Base-by-base conservation (phyloP, 2,888 invertebrate genomes). In the Glyphotaelius pellucidus region DNA sequence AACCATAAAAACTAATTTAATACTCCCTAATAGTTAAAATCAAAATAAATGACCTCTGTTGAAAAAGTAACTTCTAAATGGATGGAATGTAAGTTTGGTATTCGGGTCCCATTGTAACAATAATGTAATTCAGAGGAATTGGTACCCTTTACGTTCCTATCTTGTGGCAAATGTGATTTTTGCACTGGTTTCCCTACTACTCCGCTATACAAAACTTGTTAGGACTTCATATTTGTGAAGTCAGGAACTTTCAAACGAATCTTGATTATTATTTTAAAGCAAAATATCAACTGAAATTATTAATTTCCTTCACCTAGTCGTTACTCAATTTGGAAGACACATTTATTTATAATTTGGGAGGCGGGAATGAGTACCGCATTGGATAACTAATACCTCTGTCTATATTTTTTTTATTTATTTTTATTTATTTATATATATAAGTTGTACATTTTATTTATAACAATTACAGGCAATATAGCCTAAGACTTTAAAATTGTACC, bases 151-250 rank as follows among this genome's bases (percentile, higher is more conserved):
- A 67, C 67, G 25, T 67, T 67, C 19, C 67, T 67, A 67, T 67
- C 67, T 67, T 25, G 67, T 67, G 67, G 67, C 67, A 67, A 32
- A 84, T 84, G 84, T 84, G 84, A 84, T 38, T 84, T 35, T 84
- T 84, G 38, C 84, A 25, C 84, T 38, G 84, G 84, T 84, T 84
- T 84, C 84, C 84, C 35, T n/a, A 67, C 25, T n/a, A 67, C 67
- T n/a, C 9, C n/a, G 2, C 67, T 9, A 67, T 67, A 67, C 67
- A 67, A 67, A 67, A 67, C 67, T 67, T 67, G 67, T 67, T 67
- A 67, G 25, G 67, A 67, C 25, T 67, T 67, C 67, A n/a, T 67
- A n/a, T 67, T 67, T 67, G 67, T 25, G 67, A 67, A 67, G 67
- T 5, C 67, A 67, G 67, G 67, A 67, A 67, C n/a, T 9, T n/a